Percentiles rank a stretch among this genome's conserved stretches.
Evolutionary conservation across 1,140 invertebrate genomes (phyloP).

Genomic region (Aricia agestis): DNA sequence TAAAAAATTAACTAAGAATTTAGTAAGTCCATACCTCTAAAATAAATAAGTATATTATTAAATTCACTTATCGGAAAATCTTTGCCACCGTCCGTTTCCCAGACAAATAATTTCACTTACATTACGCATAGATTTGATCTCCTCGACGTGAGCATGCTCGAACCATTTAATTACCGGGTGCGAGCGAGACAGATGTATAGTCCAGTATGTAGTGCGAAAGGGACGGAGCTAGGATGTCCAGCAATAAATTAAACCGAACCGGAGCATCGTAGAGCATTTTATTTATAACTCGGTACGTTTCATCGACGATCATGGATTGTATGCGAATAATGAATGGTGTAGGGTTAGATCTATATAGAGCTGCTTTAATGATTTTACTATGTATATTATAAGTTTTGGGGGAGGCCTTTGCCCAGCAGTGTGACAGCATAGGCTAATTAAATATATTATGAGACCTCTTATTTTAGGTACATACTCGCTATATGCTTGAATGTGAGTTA

Average conservation of each 20-base stretch:
- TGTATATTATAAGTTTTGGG: background rate
- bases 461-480: no score
- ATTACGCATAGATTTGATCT: background rate
- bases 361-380: constrained; percentile 25
- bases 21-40: no score
- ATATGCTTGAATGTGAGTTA: no score
- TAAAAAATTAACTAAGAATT: no score
- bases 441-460: no score
- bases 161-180: constrained; percentile 25
- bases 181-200: background rate
- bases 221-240: background rate
- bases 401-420: no score
- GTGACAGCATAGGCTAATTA: no score
- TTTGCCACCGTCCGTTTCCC: background rate
- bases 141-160: background rate
- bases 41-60: background rate
- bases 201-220: background rate
- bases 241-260: constrained; percentile 38
- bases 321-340: constrained; percentile 43
- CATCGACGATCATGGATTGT: constrained; percentile 53
- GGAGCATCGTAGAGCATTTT: constrained; percentile 39
- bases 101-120: background rate
- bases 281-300: constrained; percentile 53
- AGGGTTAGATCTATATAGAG: constrained; percentile 33
- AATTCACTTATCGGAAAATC: background rate